These are phyloP conservation scores for Scaptomyza pallida DNA, from an alignment of 1,140 invertebrate species.

Conservation along the genomic window DNA sequence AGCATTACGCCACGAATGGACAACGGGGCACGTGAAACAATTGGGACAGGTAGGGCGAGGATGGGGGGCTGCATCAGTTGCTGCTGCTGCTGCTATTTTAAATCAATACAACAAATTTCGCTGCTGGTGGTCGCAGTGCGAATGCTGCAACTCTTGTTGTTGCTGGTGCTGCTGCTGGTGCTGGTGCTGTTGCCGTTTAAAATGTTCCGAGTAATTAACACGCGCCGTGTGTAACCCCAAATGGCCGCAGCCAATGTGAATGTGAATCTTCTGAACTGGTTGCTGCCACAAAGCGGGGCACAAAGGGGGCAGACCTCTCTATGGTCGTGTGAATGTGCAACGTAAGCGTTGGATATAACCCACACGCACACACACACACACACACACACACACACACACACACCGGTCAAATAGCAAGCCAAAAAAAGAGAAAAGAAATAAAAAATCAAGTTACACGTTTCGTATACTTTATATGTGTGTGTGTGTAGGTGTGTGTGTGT, in stretches of 20 bases:
- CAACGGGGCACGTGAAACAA: constrained; percentile 4
- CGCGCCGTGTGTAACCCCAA: constrained; percentile 78
- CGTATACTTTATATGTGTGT: not conserved
- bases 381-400: constrained; percentile 21
- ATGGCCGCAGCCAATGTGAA: constrained; percentile 44
- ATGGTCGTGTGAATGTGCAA: constrained; percentile 65
- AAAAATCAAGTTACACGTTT: constrained; percentile 61
- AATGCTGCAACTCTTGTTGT: constrained; percentile 19
- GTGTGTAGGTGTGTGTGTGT: constrained; percentile 21
- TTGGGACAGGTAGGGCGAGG: constrained; percentile 3
- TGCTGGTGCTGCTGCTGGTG: constrained; percentile 23
- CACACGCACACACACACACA: constrained; percentile 20
- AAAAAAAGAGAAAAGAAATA: not conserved
- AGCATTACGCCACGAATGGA: constrained; percentile 18
- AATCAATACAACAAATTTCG: constrained; percentile 80
- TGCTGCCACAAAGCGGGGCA: not conserved
- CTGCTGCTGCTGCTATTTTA: constrained; percentile 42
- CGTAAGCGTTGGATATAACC: constrained; percentile 56
- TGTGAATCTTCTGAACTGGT: constrained; percentile 10
- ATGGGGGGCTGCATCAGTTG: too few relatives aligned
- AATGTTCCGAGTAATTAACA: constrained; percentile 81
- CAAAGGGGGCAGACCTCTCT: not conserved
- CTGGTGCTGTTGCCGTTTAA: constrained; percentile 64
- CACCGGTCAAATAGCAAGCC: constrained; percentile 1
- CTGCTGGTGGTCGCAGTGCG: constrained; percentile 59